Percentiles rank a stretch among this genome's conserved stretches.
phyloP scores from a whole-genome alignment of 2,797 vertebrate species.

The Tinamus major region DNA sequence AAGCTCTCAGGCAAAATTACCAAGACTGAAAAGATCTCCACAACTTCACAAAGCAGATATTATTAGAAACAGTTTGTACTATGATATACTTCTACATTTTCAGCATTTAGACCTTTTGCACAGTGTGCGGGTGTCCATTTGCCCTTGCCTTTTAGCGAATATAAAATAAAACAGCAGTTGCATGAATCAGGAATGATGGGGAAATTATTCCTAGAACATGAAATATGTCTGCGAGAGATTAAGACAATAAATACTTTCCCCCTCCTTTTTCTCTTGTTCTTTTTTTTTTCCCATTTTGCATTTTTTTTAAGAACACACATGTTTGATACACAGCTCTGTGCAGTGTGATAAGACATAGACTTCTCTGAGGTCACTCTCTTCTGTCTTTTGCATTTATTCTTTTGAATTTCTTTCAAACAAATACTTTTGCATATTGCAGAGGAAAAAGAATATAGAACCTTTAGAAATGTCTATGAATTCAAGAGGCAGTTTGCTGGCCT shows the following conservation, averaged over 20 bases:
- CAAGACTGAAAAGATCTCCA: background rate
- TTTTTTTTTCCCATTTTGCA: background rate
- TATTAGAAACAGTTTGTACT: constrained; percentile 6
- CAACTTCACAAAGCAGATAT: background rate
- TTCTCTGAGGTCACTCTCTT: constrained; percentile 44
- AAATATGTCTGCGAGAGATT: constrained; percentile 66
- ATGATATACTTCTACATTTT: constrained; percentile 21
- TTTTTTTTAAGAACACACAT: constrained; percentile 27
- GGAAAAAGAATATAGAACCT: constrained; percentile 58
- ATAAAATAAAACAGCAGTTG: background rate
- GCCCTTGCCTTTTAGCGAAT: constrained; percentile 28
- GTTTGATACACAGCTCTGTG: constrained; percentile 53
- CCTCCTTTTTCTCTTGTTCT: background rate
- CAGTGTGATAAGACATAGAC: constrained; percentile 34
- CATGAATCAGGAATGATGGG: background rate
- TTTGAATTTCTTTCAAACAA: constrained; percentile 55
- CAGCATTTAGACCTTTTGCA: constrained; percentile 27
- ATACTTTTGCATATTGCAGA: constrained; percentile 45
- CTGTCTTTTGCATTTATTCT: constrained; percentile 28
- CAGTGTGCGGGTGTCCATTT: background rate
- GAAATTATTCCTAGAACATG: constrained; percentile 33
- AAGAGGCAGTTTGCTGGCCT: constrained; percentile 58
- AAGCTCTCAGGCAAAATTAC: constrained; percentile 10
- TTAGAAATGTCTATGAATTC: constrained; percentile 60
- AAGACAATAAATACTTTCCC: constrained; percentile 63